phyloP scores from a whole-genome alignment of 2,113 vertebrate species.

The Sarotherodon lohbergeri region DNA sequence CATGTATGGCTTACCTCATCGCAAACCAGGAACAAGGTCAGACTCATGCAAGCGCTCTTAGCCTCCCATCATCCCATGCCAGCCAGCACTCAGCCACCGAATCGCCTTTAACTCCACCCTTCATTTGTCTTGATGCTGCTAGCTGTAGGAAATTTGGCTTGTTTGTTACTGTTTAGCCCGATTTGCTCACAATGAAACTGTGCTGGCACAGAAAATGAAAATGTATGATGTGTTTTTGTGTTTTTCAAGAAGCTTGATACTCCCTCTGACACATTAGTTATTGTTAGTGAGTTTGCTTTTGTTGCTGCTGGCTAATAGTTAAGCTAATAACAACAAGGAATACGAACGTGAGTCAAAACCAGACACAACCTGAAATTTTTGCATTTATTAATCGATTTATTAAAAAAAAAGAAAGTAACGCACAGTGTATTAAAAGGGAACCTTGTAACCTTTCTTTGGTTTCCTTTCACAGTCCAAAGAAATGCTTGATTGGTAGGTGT shows the following conservation, averaged over 20 bases:
- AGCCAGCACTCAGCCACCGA: not conserved
- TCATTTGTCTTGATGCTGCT: not conserved
- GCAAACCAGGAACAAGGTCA: not conserved
- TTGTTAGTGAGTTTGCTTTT: not conserved
- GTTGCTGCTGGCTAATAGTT: not conserved
- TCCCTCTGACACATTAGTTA: not conserved
- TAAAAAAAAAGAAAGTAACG: not conserved
- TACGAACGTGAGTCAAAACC: not conserved
- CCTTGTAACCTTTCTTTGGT: not conserved
- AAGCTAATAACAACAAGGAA: not conserved
- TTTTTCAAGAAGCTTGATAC: not conserved
- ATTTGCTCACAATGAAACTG: not conserved
- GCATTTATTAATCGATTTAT: not conserved
- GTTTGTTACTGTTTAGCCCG: not conserved
- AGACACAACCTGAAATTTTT: not conserved
- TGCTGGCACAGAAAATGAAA: not conserved
- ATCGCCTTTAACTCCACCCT: not conserved
- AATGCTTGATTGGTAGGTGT: not conserved
- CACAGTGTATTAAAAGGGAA: not conserved
- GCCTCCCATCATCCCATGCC: not conserved
- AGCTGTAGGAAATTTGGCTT: not conserved
- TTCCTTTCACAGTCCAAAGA: not conserved
- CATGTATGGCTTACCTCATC: conserved; percentile 13
- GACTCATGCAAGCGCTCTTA: not conserved
- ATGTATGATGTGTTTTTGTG: not conserved